Evolutionary conservation across 2,113 vertebrate species (phyloP).

Genomic region (Glaucomys volans): DNA sequence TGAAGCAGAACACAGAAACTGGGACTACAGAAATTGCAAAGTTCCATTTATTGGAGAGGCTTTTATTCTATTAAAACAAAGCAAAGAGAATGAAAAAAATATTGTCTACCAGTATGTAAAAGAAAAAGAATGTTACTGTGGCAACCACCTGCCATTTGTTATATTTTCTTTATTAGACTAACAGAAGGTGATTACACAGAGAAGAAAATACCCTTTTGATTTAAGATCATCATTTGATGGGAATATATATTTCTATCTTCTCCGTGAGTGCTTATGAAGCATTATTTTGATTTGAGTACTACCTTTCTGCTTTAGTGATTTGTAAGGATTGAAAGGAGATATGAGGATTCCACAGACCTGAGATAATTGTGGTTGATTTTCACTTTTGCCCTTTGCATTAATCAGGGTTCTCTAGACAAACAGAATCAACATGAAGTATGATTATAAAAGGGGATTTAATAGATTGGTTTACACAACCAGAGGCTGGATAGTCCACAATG

Average conservation of each 20-base stretch:
- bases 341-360: background rate
- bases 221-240: constrained; percentile 54
- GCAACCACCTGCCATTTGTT: constrained; percentile 80
- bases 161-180: constrained; percentile 75
- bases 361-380: background rate
- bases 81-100: constrained; percentile 48
- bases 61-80: constrained; percentile 82
- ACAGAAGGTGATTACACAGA: constrained; percentile 66
- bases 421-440: too few species aligned
- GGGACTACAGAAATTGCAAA: constrained; percentile 59
- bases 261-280: background rate
- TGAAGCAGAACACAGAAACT: constrained; percentile 69
- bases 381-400: background rate
- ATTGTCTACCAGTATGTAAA: constrained; percentile 55
- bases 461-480: too few species aligned
- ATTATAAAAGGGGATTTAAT: too few species aligned
- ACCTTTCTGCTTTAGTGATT: background rate
- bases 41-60: constrained; percentile 67
- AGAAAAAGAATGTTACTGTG: constrained; percentile 80
- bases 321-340: background rate
- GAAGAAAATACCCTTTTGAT: constrained; percentile 58
- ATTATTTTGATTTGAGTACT: background rate
- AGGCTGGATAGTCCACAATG: too few species aligned
- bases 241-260: constrained; percentile 55
- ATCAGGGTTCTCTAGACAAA: too few species aligned